Evolutionary conservation across 2,797 vertebrate genomes (phyloP), one percentile per base, ranked within the genome.

Genomic region (Scolopax rusticola): DNA sequence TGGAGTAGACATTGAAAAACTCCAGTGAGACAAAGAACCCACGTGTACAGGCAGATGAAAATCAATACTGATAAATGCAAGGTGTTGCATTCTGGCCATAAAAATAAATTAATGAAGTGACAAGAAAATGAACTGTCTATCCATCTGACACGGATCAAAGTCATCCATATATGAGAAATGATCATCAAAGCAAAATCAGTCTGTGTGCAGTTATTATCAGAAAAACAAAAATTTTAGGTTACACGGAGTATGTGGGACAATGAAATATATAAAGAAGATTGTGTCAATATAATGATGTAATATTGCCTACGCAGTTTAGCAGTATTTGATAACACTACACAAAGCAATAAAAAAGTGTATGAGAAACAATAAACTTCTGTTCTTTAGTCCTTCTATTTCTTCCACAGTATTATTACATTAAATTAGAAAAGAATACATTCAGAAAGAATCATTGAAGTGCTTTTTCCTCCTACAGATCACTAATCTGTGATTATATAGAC

Each of bases 61-160:
- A 93, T 67, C 85, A 88, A 40, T 88, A 75, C 28, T 79, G 77
- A 90, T 82, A 88, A 86, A 94, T 67, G 38, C 32, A 93, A 88
- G 48, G 40, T 93, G 85, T 76, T 84, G 43, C 23, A 88, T 30
- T 33, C 20, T 70, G 47, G 9, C 25, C 61, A 61, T 85, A 87
- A 93, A 90, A 92, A 63, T 56, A 92, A 95, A 90, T 78, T 57
- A 91, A 78, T 33, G 48, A 90, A 38, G 53, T 40, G 85, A 93
- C 15, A 90, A 78, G 59, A 15, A 84, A 79, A 88, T 56, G 24
- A 91, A 69, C 32, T 75, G 6, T 40, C 36, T 56, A 10, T 64
- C 43, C 57, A 28, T 60, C 48, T 92, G 87, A 65, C 78, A 77
- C 0, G 8, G 75, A 33, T 93, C 94, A 92, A 84, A 89, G 19